Evolutionary conservation across 2,113 vertebrate genomes (phyloP).

Genomic region (Callospermophilus lateralis): DNA sequence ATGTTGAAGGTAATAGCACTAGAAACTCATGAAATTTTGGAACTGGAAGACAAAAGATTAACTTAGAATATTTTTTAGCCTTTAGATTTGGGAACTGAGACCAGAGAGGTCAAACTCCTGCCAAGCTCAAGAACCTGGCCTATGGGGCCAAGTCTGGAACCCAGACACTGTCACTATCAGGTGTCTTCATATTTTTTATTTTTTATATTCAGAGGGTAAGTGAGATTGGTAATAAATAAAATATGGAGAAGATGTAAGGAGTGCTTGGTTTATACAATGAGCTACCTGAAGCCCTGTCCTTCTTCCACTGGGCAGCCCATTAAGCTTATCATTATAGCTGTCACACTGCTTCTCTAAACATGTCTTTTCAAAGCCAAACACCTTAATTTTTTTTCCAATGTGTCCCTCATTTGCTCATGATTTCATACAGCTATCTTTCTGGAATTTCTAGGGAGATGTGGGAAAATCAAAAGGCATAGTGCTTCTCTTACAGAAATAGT

Average conservation of each 20-base stretch:
- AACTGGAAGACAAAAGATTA: not conserved
- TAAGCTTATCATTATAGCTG: not conserved
- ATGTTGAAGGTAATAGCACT: not conserved
- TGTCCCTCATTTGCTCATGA: not conserved
- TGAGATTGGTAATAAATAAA: not conserved
- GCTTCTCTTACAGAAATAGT: not conserved
- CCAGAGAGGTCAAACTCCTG: not conserved
- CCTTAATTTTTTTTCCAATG: not conserved
- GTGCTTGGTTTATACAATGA: not conserved
- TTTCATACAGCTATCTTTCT: not conserved
- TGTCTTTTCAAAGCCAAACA: not conserved
- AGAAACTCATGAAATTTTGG: not conserved
- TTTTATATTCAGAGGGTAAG: not conserved
- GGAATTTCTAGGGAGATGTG: not conserved
- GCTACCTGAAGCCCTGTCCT: not conserved
- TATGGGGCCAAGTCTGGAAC: too few relatives aligned
- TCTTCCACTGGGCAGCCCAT: not conserved
- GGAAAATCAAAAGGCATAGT: not conserved
- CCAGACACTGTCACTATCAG: not conserved
- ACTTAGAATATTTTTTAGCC: not conserved
- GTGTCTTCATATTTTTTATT: not conserved
- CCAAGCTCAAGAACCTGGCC: not conserved
- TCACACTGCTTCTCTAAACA: not conserved
- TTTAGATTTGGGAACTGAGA: slow-evolving; percentile 10
- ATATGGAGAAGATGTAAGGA: not conserved